Evolutionary conservation across 1,140 invertebrate species (phyloP), one percentile per base, ranked within the genome.

Genomic region (Spodoptera litura): DNA sequence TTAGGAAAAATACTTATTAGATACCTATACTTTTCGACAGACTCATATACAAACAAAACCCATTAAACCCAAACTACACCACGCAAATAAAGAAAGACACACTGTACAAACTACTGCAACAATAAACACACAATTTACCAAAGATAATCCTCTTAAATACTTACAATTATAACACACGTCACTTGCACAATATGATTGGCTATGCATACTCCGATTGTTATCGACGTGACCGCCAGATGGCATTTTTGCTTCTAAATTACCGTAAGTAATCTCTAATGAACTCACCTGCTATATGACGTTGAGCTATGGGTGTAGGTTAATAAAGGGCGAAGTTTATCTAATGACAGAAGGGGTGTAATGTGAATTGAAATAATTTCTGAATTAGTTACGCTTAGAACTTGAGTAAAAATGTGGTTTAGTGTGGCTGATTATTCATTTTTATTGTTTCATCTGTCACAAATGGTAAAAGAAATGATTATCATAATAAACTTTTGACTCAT

Each of bases 261-360:
- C 82, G 82, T 82, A 72, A 78, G 78, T 85, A 83, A 85, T 85
- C 84, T 82, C 56, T 85, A 85, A 85, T 83, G 78, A 81, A 74
- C 79, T 85, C 84, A 85, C 84, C 84, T 85, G 84, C 74, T 82
- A 49, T 75, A 72, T 79, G 80, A 84, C 83, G 71, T 80, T 77
- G 62, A 77, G 61, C 38, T 55, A 66, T 66, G 35, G 35, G 11
- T 66, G 20, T 55, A 12, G 35, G 38, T 44, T 44, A 55, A 15
- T 27, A 55, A 55, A 27, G 74, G 74, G 73, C 55, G 73, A 52
- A 53, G 56, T 64, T 6, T 49, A n/a, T n/a, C n/a, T n/a, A 15
- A 64, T 15, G 58, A 13, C 12, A 27, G 8, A 59, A 11, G n/a
- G 10, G 62, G 53, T 75, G 58, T 51, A 73, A 58, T 59, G 38